A percentile compares a stretch with the other conserved stretches of the same genome.
These are phyloP conservation scores for Falco concolor DNA, from an alignment of 2,797 vertebrate genomes.

Conservation along the genomic window DNA sequence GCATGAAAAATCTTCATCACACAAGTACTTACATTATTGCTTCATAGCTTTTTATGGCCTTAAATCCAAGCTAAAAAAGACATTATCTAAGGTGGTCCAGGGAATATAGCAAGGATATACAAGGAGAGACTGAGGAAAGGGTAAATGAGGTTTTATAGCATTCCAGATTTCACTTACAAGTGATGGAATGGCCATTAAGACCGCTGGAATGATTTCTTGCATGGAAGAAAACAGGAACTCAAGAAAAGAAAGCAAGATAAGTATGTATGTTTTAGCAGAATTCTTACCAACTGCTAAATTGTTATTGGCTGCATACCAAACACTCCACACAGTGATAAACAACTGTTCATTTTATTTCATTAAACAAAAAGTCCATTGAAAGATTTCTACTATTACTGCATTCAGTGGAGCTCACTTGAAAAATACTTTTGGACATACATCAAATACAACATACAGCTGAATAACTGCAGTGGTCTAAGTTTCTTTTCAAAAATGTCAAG, in stretches of 20 bases:
- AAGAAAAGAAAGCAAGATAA: constrained; percentile 48
- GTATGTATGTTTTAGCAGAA: constrained; percentile 36
- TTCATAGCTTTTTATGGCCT: constrained; percentile 20
- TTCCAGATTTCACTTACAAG: background rate
- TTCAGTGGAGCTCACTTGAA: constrained; percentile 39
- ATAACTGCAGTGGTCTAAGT: constrained; percentile 9
- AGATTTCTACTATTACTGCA: background rate
- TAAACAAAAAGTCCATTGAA: constrained; percentile 58
- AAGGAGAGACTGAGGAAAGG: background rate
- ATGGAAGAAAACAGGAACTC: constrained; percentile 11
- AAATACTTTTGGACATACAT: constrained; percentile 56
- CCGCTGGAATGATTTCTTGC: background rate
- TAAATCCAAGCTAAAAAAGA: constrained; percentile 22
- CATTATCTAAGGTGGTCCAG: constrained; percentile 24
- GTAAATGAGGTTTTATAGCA: background rate
- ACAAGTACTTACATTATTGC: constrained; percentile 11
- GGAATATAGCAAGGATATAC: background rate
- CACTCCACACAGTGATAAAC: constrained; percentile 38
- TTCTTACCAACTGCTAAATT: constrained; percentile 48
- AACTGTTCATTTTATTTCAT: constrained; percentile 49
- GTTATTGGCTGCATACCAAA: constrained; percentile 48
- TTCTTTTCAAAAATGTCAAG: constrained; percentile 37
- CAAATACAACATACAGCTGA: constrained; percentile 46
- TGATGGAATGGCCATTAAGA: background rate
- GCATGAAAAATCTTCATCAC: constrained; percentile 29